phyloP scores from a whole-genome alignment of 2,888 invertebrate genomes.

The Orthonychiurus folsomi region DNA sequence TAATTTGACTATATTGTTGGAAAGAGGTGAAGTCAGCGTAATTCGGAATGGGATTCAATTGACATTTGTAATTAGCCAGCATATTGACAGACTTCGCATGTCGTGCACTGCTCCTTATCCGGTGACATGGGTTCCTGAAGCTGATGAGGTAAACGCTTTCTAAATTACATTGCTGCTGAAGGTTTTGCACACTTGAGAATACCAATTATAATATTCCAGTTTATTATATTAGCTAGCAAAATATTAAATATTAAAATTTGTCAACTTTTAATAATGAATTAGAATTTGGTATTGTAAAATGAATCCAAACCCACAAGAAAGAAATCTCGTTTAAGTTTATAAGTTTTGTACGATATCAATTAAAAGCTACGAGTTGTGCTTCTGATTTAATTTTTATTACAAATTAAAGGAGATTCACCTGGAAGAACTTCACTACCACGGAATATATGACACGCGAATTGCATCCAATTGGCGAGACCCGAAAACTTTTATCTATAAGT shows the following conservation, averaged over 20 bases:
- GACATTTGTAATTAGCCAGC: conserved; percentile 21
- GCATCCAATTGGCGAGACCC: conserved; percentile 25
- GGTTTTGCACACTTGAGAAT: no score
- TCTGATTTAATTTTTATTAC: no score
- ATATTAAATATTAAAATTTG: no score
- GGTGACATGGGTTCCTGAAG: conserved; percentile 31
- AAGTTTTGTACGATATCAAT: no score
- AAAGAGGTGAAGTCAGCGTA: conserved; percentile 6
- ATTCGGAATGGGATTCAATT: conserved; percentile 18
- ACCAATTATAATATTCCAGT: no score
- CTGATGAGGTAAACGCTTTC: conserved; percentile 28
- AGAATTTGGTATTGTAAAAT: no score
- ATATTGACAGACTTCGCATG: conserved; percentile 22
- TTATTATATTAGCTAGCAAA: no score
- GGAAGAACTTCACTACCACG: background rate
- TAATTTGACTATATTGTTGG: background rate
- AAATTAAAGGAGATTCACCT: conserved; percentile 4
- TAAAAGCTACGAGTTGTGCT: no score
- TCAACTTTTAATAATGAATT: no score
- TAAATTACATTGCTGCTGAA: no score
- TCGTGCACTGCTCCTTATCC: conserved; percentile 35
- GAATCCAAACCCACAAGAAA: no score
- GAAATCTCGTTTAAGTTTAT: no score
- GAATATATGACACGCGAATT: conserved; percentile 8
- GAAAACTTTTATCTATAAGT: conserved; percentile 25